Conservation (phyloP, 2,797 vertebrate genomes). For the Darevskia nairensis region DNA sequence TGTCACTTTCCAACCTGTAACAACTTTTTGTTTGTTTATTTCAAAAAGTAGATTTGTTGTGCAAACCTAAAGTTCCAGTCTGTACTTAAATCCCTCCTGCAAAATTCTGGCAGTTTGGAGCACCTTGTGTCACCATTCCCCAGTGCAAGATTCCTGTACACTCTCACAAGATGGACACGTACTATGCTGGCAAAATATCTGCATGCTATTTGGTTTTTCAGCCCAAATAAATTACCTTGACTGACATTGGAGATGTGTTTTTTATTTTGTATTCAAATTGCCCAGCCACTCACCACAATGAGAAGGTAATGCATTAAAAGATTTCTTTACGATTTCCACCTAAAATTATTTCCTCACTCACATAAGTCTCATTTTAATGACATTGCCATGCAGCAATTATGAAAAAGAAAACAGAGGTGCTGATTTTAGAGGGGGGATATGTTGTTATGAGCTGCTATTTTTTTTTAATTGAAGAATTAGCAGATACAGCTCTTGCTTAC, state of each 20-base stretch:
- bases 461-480: not conserved
- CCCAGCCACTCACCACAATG: not conserved
- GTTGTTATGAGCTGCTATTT: not conserved
- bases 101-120: not conserved
- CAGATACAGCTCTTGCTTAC: not conserved
- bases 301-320: not conserved
- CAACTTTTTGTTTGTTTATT: too few relatives aligned
- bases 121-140: not conserved
- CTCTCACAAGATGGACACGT: not conserved
- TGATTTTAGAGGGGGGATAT: constrained; percentile 40
- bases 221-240: not conserved
- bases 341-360: not conserved
- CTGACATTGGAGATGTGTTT: not conserved
- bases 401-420: constrained; percentile 2
- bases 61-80: too few relatives aligned
- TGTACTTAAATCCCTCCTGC: too few relatives aligned
- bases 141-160: not conserved
- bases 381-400: constrained; percentile 36
- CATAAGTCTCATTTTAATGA: constrained; percentile 39
- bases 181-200: not conserved
- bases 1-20: too few relatives aligned
- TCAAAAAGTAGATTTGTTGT: too few relatives aligned
- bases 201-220: not conserved
- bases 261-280: not conserved
- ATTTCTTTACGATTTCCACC: not conserved